phyloP scores from a whole-genome alignment of 2,797 vertebrate species.

The Sebastolobus alascanus region DNA sequence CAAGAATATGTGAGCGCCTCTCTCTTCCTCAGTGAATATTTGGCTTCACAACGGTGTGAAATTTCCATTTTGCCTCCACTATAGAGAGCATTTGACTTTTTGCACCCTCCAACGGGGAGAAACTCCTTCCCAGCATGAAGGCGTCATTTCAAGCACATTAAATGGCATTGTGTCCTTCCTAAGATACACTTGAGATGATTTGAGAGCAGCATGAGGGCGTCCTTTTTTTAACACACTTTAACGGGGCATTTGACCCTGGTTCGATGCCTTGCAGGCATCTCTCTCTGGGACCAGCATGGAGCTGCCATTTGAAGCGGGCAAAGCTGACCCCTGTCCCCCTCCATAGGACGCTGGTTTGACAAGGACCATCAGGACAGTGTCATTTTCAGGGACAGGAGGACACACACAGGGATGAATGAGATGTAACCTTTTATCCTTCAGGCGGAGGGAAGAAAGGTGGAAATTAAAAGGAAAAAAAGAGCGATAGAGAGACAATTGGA shows the following conservation, averaged over 20 bases:
- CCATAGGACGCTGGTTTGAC: constrained; percentile 62
- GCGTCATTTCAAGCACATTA: constrained; percentile 63
- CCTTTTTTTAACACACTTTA: constrained; percentile 55
- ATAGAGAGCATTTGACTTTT: constrained; percentile 64
- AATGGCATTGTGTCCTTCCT: constrained; percentile 48
- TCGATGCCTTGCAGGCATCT: constrained; percentile 40
- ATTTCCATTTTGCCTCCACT: constrained; percentile 45
- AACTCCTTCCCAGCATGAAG: constrained; percentile 60
- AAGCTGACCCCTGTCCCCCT: constrained; percentile 58
- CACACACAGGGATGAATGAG: constrained; percentile 46
- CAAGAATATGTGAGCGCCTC: background rate
- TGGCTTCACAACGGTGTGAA: constrained; percentile 30
- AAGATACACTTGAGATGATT: constrained; percentile 62
- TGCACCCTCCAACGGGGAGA: constrained; percentile 44
- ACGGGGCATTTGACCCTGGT: constrained; percentile 68
- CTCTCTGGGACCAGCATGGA: constrained; percentile 68
- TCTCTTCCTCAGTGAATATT: constrained; percentile 5
- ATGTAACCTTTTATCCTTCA: constrained; percentile 65
- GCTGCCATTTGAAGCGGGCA: constrained; percentile 60
- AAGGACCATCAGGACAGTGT: constrained; percentile 56
- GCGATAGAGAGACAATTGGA: constrained; percentile 27
- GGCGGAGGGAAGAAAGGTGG: constrained; percentile 14
- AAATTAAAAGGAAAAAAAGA: constrained; percentile 29
- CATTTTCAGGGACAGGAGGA: constrained; percentile 58
- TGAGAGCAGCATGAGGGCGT: constrained; percentile 67